Evolutionary conservation across 2,797 vertebrate species (phyloP).

Genomic region (Pipistrellus kuhlii): DNA sequence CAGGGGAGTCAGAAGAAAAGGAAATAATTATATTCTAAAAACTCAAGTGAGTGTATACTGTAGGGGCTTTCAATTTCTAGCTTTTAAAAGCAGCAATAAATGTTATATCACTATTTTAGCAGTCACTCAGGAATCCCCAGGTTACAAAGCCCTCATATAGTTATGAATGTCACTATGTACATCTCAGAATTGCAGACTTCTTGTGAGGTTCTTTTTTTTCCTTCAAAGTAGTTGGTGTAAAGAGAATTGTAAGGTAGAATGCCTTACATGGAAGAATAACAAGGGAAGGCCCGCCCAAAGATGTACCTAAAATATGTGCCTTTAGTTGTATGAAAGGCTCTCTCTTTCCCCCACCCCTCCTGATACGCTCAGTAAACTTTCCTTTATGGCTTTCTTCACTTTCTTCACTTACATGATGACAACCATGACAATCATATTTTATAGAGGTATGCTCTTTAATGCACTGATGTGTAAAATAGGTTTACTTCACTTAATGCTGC

Average conservation of each 20-base stretch:
- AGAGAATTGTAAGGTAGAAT: not conserved
- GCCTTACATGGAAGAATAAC: not conserved
- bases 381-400: constrained; percentile 60
- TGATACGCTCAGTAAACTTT: constrained; percentile 76
- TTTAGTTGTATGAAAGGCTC: not conserved
- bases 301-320: not conserved
- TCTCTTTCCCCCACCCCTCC: not conserved
- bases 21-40: constrained; percentile 51
- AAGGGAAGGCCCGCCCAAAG: not conserved
- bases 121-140: not conserved
- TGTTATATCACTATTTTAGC: constrained; percentile 53
- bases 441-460: constrained; percentile 67
- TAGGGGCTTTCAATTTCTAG: constrained; percentile 43
- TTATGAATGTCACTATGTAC: not conserved
- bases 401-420: constrained; percentile 56
- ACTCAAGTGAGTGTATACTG: constrained; percentile 5
- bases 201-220: not conserved
- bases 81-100: constrained; percentile 44
- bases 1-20: constrained; percentile 15
- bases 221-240: constrained; percentile 18
- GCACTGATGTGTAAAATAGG: constrained; percentile 76
- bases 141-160: not conserved
- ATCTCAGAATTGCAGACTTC: not conserved
- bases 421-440: constrained; percentile 74
- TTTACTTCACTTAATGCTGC: constrained; percentile 75